Conservation (phyloP, 2,113 vertebrate genomes). For the Odocoileus hemionus region DNA sequence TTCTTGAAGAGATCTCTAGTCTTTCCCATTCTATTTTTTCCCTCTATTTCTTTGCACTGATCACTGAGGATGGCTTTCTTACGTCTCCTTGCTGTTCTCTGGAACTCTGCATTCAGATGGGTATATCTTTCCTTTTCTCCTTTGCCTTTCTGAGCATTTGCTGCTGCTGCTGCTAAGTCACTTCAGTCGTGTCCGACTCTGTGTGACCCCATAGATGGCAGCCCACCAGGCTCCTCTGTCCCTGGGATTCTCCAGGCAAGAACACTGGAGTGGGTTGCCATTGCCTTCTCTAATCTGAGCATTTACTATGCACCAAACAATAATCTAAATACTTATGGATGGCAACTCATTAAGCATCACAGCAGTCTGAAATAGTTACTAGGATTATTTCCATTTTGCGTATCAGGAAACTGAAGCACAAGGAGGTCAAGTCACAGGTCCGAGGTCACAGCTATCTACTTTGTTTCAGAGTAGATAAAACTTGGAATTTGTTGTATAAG, state of each 20-base stretch:
- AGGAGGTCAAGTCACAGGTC: not conserved
- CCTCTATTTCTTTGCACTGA: not conserved
- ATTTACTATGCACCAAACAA: not conserved
- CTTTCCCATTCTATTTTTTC: not conserved
- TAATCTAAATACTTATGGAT: not conserved
- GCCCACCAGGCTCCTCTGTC: not conserved
- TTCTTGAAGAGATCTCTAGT: not conserved
- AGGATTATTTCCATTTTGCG: not conserved
- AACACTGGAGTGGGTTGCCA: not conserved
- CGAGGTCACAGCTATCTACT: not conserved
- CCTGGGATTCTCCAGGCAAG: not conserved
- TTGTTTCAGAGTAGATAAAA: not conserved
- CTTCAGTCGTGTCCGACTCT: not conserved
- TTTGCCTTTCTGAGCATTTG: not conserved
- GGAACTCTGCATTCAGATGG: not conserved
- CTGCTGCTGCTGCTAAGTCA: not conserved
- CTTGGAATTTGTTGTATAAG: not conserved
- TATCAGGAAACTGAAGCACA: not conserved
- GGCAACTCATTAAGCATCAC: not conserved
- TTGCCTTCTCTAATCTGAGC: not conserved
- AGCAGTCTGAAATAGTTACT: not conserved
- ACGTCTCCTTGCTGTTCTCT: not conserved
- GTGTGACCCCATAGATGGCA: rapidly evolving
- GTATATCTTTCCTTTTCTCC: not conserved
- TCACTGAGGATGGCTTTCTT: not conserved